Base-by-base conservation (phyloP, 2,797 vertebrate species). In the Cryptoblepharus egeriae region DNA sequence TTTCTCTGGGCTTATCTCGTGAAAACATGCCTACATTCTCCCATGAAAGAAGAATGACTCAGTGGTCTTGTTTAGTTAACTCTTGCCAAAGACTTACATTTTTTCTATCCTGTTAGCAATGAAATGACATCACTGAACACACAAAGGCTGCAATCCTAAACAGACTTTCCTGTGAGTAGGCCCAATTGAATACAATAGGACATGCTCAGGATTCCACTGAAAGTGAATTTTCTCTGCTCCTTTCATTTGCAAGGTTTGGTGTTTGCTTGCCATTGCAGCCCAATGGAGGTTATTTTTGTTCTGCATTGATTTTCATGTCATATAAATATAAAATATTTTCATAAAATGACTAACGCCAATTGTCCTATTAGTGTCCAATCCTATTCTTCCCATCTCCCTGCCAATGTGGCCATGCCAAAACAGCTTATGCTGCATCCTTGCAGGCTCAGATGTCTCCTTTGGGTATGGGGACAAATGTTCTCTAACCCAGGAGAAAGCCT, bases 1-100 rank as follows among this genome's bases (percentile, higher is more conserved):
- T 81, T 77, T 77, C 35, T 77, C 79, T 57, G 35, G 70, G 79
- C 49, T 85, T 81, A 85, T 65, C 68, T 81, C 68, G 64, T 77
- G 52, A 81, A 81, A 85, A 67, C 74, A 71, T 71, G 65, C 52
- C 74, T 81, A 76, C 68, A 49, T 81, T 77, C 70, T n/a, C 75
- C 49, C 24, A 73, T 3, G 68, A 76, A 60, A 72, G 26, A 58
- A 52, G 45, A 65, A 72, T 81, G 68, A 81, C 35, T 71, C 61
- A 52, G 74, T 60, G 75, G 67, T 85, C 60, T 72, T 73, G 32
- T 49, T 74, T 55, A 75, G 42, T 52, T 18, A 30, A n/a, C 12
- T 20, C 39, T 60, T 73, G 74, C 67, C 49, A 77, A 57, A 18
- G 16, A 67, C 24, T 67, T 61, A 71, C 45, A 71, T 80, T 64